Evolutionary conservation across 2,797 vertebrate genomes (phyloP).

Genomic region (Crypturellus tataupa): DNA sequence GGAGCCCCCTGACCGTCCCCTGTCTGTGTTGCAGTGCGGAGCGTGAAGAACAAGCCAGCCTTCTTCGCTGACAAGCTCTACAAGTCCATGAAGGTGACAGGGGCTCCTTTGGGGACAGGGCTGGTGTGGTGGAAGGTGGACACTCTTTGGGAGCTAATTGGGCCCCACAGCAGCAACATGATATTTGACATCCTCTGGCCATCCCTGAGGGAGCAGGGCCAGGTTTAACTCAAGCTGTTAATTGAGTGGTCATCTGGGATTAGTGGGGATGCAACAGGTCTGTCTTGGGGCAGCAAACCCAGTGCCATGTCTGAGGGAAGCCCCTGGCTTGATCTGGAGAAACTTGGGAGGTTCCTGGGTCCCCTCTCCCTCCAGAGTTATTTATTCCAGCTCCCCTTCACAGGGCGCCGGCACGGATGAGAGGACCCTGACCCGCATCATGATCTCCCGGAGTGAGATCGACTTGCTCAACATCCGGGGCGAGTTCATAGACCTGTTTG

Average conservation of each 20-base stretch:
- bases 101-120: neutral
- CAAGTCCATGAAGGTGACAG: conserved; percentile 97
- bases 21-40: conserved; percentile 85
- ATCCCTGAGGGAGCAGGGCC: neutral
- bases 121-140: neutral
- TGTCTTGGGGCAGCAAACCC: neutral
- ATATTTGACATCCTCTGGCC: neutral
- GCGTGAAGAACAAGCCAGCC: conserved; percentile 94
- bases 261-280: neutral
- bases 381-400: conserved; percentile 3
- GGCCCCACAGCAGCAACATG: neutral
- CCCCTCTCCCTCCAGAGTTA: neutral
- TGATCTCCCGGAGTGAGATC: conserved; percentile 92
- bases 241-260: neutral
- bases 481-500: conserved; percentile 93
- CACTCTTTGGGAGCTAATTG: neutral
- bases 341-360: neutral
- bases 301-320: neutral
- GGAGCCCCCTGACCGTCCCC: neutral
- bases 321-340: neutral
- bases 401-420: conserved; percentile 96
- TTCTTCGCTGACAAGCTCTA: conserved; percentile 96
- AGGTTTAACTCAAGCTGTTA: neutral
- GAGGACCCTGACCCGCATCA: conserved; percentile 92
- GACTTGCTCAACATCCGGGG: conserved; percentile 94